Evolutionary conservation across 2,113 vertebrate genomes (phyloP).

Genomic region (Oxyruncus cristatus): DNA sequence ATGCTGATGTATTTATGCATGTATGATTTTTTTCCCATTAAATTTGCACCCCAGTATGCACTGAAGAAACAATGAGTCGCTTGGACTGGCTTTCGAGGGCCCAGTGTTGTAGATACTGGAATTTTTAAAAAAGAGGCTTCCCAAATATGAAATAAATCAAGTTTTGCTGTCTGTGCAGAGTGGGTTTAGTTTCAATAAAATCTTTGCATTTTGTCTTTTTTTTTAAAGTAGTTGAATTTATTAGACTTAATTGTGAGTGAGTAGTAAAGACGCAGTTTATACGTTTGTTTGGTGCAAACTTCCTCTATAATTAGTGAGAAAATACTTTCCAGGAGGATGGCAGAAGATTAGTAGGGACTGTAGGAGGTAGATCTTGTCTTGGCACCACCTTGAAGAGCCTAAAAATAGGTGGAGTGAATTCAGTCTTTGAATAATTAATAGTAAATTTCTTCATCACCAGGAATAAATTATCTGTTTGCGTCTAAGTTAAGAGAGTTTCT

Average conservation of each 20-base stretch:
- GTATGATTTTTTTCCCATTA: neutral
- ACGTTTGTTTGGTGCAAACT: neutral
- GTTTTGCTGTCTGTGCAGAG: neutral
- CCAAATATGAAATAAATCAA: neutral
- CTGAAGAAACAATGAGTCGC: neutral
- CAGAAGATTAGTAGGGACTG: neutral
- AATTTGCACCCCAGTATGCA: neutral
- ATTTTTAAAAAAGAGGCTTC: neutral
- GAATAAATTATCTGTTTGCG: neutral
- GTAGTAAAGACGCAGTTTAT: neutral
- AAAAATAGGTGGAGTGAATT: neutral
- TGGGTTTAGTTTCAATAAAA: accelerated
- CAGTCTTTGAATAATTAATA: neutral
- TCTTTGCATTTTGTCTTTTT: neutral
- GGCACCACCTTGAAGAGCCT: neutral
- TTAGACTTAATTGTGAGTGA: neutral
- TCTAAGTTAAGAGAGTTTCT: neutral
- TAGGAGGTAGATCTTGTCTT: neutral
- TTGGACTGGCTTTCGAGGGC: neutral
- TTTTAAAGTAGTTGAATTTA: neutral
- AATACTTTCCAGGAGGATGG: neutral
- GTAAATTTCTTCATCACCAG: neutral
- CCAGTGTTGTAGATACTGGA: neutral
- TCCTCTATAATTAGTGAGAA: neutral
- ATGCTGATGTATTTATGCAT: neutral